phyloP scores from a whole-genome alignment of 2,113 vertebrate genomes.

The Acinonyx jubatus region DNA sequence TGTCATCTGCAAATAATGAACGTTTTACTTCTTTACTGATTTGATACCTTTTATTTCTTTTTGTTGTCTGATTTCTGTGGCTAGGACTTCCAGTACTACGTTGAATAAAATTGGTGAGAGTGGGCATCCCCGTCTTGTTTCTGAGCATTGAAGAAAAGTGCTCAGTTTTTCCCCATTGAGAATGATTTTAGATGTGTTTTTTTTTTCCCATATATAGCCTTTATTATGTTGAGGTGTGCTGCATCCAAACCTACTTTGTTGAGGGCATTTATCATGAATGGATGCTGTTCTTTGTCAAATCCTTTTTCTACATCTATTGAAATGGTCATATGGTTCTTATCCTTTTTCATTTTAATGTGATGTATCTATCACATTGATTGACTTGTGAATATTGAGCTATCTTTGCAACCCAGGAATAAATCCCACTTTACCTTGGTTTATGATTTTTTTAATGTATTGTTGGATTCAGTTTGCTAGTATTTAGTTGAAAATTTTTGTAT shows the following conservation, averaged over 20 bases:
- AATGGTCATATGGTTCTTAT: background rate
- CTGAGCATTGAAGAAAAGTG: background rate
- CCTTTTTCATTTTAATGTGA: background rate
- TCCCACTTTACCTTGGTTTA: background rate
- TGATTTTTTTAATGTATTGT: background rate
- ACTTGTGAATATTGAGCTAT: background rate
- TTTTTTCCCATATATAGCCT: background rate
- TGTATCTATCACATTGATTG: background rate
- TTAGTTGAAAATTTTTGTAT: background rate
- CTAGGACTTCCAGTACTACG: background rate
- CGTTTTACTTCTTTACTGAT: background rate
- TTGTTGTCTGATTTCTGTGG: background rate
- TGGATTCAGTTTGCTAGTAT: background rate
- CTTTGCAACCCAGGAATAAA: background rate
- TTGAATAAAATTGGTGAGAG: background rate
- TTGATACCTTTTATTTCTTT: background rate
- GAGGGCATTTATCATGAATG: background rate
- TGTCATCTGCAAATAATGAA: background rate
- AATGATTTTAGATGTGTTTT: background rate
- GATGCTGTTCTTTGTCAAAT: background rate
- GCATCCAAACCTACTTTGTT: background rate
- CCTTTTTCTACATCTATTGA: background rate
- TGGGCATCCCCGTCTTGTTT: background rate
- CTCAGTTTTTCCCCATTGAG: background rate
- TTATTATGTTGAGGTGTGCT: background rate